A percentile compares a stretch with the other conserved stretches of the same genome.
Evolutionary conservation across 37 sponge, comb jelly and placozoan genomes (phyloP).

Genomic region (Tethya wilhelma): DNA sequence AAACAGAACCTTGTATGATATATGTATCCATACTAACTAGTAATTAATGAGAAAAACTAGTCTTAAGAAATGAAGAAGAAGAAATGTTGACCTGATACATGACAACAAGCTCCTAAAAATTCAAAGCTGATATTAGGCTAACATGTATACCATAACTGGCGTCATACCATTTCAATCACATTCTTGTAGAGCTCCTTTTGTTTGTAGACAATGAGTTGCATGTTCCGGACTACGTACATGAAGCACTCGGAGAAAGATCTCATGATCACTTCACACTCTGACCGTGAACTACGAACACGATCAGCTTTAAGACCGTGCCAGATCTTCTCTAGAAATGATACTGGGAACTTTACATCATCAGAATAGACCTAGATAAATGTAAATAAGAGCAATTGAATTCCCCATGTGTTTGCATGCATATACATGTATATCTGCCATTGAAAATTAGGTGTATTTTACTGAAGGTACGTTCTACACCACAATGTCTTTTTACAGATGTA

Average conservation of each 20-base stretch:
- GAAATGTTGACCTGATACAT: too few species aligned
- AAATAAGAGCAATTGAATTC: neutral
- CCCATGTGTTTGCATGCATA: neutral
- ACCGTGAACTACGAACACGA: constrained; percentile 2
- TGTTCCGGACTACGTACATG: neutral
- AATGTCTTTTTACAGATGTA: too few species aligned
- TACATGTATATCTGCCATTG: too few species aligned
- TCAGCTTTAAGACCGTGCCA: constrained; percentile 30
- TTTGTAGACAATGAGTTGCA: neutral
- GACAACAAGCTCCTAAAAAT: too few species aligned
- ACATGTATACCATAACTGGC: too few species aligned
- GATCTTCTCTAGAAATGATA: constrained; percentile 27
- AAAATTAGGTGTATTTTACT: too few species aligned
- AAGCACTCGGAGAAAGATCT: constrained; percentile 39
- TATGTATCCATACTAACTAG: too few species aligned
- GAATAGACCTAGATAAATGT: constrained; percentile 18
- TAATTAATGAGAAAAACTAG: too few species aligned
- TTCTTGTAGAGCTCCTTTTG: neutral
- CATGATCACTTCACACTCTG: constrained; percentile 48
- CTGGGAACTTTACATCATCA: constrained; percentile 24
- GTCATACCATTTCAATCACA: constrained; percentile 13
- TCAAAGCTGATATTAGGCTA: too few species aligned
- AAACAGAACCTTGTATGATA: too few species aligned
- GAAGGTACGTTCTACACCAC: too few species aligned
- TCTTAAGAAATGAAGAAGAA: too few species aligned